Conservation (phyloP, 2,888 invertebrate species). For the Sthenelais limicola region DNA sequence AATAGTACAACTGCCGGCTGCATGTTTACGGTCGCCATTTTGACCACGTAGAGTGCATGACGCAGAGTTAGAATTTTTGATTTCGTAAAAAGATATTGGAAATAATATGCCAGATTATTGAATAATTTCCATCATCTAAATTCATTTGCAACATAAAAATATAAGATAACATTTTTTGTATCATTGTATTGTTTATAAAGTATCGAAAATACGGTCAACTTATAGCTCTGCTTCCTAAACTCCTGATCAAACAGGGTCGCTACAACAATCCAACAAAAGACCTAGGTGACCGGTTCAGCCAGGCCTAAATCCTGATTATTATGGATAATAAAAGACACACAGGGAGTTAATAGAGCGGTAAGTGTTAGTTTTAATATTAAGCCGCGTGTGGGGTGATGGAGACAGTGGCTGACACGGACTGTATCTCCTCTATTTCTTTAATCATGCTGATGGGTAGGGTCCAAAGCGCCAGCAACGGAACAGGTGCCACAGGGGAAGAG, state of each 20-base stretch:
- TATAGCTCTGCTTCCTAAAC: neutral
- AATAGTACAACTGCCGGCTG: neutral
- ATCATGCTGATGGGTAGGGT: no score
- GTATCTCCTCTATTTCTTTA: no score
- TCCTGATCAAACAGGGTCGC: slow-evolving; percentile 1
- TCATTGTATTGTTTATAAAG: neutral
- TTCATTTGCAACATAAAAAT: no score
- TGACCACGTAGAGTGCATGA: neutral
- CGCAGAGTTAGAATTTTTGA: no score
- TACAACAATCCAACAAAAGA: slow-evolving; percentile 28
- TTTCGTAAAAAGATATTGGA: no score
- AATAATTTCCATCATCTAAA: no score
- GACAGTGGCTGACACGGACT: no score
- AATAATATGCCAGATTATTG: no score
- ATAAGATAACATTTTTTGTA: neutral
- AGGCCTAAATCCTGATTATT: slow-evolving; percentile 19
- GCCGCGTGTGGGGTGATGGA: no score
- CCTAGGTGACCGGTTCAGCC: slow-evolving; percentile 8
- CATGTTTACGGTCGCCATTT: slow-evolving; percentile 5
- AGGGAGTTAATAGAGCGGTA: neutral
- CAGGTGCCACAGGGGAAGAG: no score
- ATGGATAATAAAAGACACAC: slow-evolving; percentile 9
- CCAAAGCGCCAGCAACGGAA: no score
- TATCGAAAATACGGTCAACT: neutral
- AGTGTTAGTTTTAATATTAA: no score